A percentile compares a stretch with the other conserved stretches of the same genome.
These are phyloP conservation scores for Gymnocheta viridis DNA, from an alignment of 2,888 invertebrate genomes.

Conservation along the genomic window DNA sequence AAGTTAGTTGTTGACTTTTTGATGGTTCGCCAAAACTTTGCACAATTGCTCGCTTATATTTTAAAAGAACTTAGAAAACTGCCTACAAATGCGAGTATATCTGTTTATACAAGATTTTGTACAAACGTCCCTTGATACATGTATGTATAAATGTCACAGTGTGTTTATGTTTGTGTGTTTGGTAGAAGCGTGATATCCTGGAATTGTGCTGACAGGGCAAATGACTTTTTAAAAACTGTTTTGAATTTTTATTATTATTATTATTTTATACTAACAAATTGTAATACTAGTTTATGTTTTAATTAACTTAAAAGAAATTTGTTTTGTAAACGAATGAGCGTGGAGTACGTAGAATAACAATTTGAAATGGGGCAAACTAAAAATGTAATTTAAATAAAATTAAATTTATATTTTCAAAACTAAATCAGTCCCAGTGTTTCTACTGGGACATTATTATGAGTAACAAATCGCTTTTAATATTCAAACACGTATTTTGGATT, in stretches of 20 bases:
- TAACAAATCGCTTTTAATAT: too few relatives aligned
- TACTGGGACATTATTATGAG: background rate
- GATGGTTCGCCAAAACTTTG: too few relatives aligned
- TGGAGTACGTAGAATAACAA: background rate
- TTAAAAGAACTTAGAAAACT: background rate
- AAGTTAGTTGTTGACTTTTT: too few relatives aligned
- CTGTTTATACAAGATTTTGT: background rate
- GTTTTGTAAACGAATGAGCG: background rate
- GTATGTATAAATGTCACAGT: background rate
- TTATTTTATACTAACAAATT: slow-evolving; percentile 15
- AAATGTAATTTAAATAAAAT: slow-evolving; percentile 22
- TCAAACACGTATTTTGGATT: too few relatives aligned
- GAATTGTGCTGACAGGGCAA: slow-evolving; percentile 67
- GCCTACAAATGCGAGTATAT: background rate
- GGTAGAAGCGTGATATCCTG: slow-evolving; percentile 59
- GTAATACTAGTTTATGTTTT: slow-evolving; percentile 40
- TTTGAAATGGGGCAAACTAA: background rate
- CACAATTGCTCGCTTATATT: background rate
- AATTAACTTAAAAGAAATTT: slow-evolving; percentile 63
- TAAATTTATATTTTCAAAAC: slow-evolving; percentile 1
- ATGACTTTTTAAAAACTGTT: slow-evolving; percentile 70
- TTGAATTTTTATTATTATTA: slow-evolving; percentile 59
- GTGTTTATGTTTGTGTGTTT: background rate
- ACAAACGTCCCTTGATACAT: background rate
- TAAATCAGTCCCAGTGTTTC: too few relatives aligned